A percentile compares a stretch with the other conserved stretches of the same genome.
Conservation (phyloP, 2,888 invertebrate species). For the Papilio elwesi region DNA sequence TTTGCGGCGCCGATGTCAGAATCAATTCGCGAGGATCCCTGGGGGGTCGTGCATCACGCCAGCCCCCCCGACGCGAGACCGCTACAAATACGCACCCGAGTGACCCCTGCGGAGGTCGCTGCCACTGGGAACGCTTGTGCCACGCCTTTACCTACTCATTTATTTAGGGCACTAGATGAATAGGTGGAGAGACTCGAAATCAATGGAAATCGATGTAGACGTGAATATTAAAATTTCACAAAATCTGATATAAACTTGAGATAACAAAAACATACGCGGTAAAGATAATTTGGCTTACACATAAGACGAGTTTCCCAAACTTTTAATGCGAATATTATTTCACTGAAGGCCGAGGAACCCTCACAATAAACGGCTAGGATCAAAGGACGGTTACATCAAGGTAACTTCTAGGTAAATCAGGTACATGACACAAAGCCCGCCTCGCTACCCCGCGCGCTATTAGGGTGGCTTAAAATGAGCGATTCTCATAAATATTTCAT, state of each 20-base stretch:
- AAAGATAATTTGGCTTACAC: not conserved
- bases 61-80: constrained; percentile 17
- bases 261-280: too few species aligned
- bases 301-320: not conserved
- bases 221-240: not conserved
- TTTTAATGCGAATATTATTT: constrained; percentile 25
- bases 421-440: constrained; percentile 33
- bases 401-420: constrained; percentile 11
- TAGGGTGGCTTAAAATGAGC: constrained; percentile 42
- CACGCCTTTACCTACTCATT: constrained; percentile 26
- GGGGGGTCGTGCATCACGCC: constrained; percentile 33
- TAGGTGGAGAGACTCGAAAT: not conserved
- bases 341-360: constrained; percentile 1
- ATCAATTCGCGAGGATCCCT: constrained; percentile 36
- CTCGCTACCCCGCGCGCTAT: constrained; percentile 32
- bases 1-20: constrained; percentile 34
- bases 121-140: constrained; percentile 15
- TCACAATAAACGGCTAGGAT: constrained; percentile 29
- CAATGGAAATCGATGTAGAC: not conserved
- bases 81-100: constrained; percentile 33
- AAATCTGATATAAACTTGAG: too few species aligned
- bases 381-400: constrained; percentile 29
- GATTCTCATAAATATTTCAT: constrained; percentile 41
- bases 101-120: constrained; percentile 32
- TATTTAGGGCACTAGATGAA: constrained; percentile 2